Conservation (phyloP, 2,888 invertebrate species). For the Pemphredon lugubris region DNA sequence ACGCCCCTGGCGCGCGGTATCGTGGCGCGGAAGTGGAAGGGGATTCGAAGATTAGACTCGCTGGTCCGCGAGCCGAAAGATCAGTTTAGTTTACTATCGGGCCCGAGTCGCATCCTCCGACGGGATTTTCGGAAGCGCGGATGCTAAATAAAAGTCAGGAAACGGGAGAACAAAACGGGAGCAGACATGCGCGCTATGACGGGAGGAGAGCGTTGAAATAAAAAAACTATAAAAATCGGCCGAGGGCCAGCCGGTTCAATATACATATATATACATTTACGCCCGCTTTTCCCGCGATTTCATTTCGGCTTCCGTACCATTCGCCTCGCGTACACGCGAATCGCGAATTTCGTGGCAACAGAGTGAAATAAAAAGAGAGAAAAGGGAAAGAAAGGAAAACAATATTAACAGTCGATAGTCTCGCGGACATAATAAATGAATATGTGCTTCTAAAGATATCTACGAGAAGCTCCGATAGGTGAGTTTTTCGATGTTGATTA, state of each 20-base stretch:
- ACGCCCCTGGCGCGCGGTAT: conserved; percentile 46
- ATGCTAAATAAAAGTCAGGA: background rate
- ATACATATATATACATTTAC: no score
- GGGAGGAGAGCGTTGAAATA: conserved; percentile 32
- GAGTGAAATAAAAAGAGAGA: no score
- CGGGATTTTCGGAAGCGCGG: conserved; percentile 15
- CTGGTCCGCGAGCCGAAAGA: conserved; percentile 65
- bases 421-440: background rate
- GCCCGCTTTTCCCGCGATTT: conserved; percentile 10
- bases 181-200: conserved; percentile 40
- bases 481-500: background rate
- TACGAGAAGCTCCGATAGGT: background rate
- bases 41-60: conserved; percentile 72
- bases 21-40: conserved; percentile 66
- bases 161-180: conserved; percentile 6
- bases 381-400: no score
- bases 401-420: background rate
- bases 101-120: conserved; percentile 46
- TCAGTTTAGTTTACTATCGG: conserved; percentile 68
- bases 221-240: conserved; percentile 5
- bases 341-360: background rate
- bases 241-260: background rate
- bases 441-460: background rate
- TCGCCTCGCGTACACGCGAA: background rate
- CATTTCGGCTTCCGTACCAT: background rate